Percentiles rank a stretch among this genome's conserved stretches.
Conservation (phyloP, 2,113 vertebrate genomes). For the Crypturellus undulatus region DNA sequence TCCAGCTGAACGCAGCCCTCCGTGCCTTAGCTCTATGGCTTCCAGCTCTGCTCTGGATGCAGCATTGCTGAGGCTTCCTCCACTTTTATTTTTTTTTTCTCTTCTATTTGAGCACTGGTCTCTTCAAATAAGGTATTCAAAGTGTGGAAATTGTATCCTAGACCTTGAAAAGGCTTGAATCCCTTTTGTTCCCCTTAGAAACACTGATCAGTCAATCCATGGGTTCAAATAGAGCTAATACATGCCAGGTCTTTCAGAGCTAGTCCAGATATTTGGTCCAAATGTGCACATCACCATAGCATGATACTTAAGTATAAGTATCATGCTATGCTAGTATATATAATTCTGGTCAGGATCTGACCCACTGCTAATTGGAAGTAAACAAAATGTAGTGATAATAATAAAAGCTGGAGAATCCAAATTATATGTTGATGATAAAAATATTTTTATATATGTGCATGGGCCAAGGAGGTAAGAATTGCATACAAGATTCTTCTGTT, state of each 20-base stretch:
- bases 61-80: not conserved
- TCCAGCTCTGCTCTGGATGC: not conserved
- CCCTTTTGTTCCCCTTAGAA: not conserved
- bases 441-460: not conserved
- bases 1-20: not conserved
- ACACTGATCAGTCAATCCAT: not conserved
- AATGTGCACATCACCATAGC: not conserved
- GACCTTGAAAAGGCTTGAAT: not conserved
- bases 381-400: not conserved
- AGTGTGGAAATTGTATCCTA: not conserved
- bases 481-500: not conserved
- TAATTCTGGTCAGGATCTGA: not conserved
- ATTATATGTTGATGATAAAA: not conserved
- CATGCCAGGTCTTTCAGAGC: conserved; percentile 4
- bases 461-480: not conserved
- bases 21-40: accelerated
- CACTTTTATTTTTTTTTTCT: not conserved
- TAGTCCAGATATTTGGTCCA: conserved; percentile 51
- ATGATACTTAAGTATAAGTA: not conserved
- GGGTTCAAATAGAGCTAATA: conserved; percentile 20
- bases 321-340: too few species aligned
- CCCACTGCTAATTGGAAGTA: not conserved
- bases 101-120: not conserved
- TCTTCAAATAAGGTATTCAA: not conserved
- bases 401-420: conserved; percentile 12